Evolutionary conservation across 2,113 vertebrate genomes (phyloP).

Genomic region (Montifringilla adamsi): DNA sequence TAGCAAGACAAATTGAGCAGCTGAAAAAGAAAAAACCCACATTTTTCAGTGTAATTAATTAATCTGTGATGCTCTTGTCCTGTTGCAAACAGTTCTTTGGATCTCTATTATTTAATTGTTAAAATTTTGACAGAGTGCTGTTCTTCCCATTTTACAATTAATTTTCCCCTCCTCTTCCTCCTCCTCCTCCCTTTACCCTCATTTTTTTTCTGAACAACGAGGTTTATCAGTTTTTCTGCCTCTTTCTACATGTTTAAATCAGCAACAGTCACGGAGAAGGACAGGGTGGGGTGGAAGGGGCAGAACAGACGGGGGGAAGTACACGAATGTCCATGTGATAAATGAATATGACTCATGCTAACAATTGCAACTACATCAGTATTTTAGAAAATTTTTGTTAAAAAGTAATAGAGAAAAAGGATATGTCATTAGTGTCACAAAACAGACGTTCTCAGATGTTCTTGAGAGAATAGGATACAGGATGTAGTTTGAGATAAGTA

Average conservation of each 20-base stretch:
- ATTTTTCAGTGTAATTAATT: background rate
- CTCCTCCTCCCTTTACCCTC: rapidly evolving
- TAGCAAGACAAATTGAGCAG: background rate
- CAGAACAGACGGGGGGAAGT: rapidly evolving
- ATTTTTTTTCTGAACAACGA: background rate
- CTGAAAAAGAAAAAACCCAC: background rate
- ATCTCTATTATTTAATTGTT: background rate
- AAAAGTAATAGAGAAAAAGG: too few species aligned
- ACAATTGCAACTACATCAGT: too few species aligned
- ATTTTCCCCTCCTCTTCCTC: background rate
- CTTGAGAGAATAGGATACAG: too few species aligned
- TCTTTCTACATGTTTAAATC: background rate
- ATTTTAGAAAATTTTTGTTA: too few species aligned
- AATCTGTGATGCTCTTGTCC: background rate
- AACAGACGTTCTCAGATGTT: too few species aligned
- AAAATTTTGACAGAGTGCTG: background rate
- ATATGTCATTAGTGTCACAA: too few species aligned
- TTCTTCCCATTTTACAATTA: background rate
- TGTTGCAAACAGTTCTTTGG: background rate
- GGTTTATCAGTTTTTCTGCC: background rate
- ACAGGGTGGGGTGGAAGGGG: rapidly evolving
- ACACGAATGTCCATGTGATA: too few species aligned
- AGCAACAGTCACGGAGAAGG: too few species aligned
- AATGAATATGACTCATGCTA: too few species aligned
- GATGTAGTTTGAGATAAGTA: too few species aligned